Evolutionary conservation across 2,113 vertebrate genomes (phyloP).

Genomic region (Heteronetta atricapilla): DNA sequence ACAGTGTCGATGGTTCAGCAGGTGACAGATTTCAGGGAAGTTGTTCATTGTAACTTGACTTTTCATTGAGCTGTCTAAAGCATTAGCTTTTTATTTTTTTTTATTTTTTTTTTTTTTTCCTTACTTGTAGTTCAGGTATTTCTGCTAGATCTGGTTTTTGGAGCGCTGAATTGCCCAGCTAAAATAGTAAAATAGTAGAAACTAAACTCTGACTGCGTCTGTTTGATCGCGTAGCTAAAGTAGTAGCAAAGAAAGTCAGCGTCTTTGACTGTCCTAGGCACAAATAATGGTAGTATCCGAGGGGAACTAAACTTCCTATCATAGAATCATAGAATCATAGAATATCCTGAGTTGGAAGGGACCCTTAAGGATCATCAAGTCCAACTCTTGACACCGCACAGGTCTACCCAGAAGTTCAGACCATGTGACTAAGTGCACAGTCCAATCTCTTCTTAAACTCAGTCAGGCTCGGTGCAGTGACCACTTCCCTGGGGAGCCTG

Average conservation of each 20-base stretch:
- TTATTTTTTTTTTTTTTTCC: not conserved
- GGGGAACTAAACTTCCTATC: not conserved
- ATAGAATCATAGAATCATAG: no score
- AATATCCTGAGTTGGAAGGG: no score
- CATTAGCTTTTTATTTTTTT: rapidly evolving
- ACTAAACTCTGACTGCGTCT: not conserved
- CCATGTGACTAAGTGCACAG: no score
- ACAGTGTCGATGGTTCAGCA: not conserved
- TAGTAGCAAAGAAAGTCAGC: not conserved
- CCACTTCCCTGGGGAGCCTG: no score
- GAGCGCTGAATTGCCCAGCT: not conserved
- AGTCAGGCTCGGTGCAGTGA: no score
- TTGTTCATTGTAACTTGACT: not conserved
- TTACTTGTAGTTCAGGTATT: rapidly evolving
- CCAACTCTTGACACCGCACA: no score
- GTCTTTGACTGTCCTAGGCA: not conserved
- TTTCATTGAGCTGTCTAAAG: not conserved
- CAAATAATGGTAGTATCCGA: not conserved
- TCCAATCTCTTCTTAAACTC: no score
- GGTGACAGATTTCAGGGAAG: not conserved
- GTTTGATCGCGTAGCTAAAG: not conserved
- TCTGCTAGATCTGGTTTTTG: not conserved
- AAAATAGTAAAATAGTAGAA: not conserved
- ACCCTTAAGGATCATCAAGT: no score
- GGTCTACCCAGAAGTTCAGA: no score